A percentile compares a stretch with the other conserved stretches of the same genome.
Conservation (phyloP, 2,797 vertebrate genomes). For the Sebastes kiyomatsui region DNA sequence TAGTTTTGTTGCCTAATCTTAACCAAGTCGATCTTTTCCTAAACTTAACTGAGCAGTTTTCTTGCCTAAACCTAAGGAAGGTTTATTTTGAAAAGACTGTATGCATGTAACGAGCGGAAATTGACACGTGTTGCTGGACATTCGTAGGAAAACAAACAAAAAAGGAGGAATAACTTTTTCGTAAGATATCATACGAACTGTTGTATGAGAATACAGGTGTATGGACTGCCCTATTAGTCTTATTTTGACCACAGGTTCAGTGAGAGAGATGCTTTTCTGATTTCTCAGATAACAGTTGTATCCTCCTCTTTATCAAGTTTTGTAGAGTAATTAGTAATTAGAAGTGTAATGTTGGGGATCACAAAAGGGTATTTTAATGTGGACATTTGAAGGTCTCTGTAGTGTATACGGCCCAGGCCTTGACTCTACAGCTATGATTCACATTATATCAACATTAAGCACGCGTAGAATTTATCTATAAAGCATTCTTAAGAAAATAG, state of each 20-base stretch:
- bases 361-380: not conserved
- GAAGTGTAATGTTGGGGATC: not conserved
- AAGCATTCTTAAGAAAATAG: not conserved
- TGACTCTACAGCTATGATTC: not conserved
- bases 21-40: no score
- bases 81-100: no score
- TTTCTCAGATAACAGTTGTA: not conserved
- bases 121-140: no score
- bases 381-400: not conserved
- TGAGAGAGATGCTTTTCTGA: not conserved
- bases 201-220: no score
- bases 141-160: rapidly evolving
- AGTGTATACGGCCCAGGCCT: not conserved
- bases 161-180: no score
- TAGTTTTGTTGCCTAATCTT: no score
- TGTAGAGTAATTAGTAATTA: not conserved
- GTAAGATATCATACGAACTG: no score
- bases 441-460: not conserved
- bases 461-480: not conserved
- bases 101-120: no score
- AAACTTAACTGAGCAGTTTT: no score
- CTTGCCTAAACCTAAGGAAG: no score
- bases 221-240: no score
- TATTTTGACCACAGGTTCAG: not conserved
- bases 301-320: not conserved